Evolutionary conservation across 1,140 invertebrate species (phyloP).

Genomic region (Bombus confusus): DNA sequence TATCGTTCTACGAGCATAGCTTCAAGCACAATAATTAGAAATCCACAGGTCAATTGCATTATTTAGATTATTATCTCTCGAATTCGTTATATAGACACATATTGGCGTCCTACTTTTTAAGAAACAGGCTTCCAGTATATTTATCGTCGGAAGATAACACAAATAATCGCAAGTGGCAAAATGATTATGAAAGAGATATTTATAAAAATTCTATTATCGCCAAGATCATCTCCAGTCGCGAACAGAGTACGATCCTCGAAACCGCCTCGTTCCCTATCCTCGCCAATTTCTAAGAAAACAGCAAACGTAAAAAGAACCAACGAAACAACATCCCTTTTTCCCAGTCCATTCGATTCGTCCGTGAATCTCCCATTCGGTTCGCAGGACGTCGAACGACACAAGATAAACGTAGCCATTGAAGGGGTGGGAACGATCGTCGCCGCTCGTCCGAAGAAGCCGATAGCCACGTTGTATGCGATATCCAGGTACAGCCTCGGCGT

Average conservation of each 20-base stretch:
- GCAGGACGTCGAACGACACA: too few relatives aligned
- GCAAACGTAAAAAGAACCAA: neutral
- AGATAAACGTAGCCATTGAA: neutral
- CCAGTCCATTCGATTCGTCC: neutral
- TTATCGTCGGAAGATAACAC: too few relatives aligned
- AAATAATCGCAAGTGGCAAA: too few relatives aligned
- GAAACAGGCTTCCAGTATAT: too few relatives aligned
- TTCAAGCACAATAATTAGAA: too few relatives aligned
- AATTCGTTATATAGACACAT: too few relatives aligned
- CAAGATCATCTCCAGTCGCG: too few relatives aligned
- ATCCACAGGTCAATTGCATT: too few relatives aligned
- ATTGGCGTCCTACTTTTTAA: too few relatives aligned
- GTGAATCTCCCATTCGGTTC: neutral
- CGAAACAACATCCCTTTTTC: neutral
- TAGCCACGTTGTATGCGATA: slow-evolving; percentile 10
- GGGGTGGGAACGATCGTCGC: neutral
- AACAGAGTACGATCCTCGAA: neutral
- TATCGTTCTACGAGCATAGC: neutral
- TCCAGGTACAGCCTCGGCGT: neutral
- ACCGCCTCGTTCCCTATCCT: neutral
- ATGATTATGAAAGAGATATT: neutral
- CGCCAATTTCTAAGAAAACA: neutral
- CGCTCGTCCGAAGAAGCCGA: neutral
- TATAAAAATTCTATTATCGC: neutral
- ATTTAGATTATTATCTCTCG: too few relatives aligned